Conservation (phyloP, 2,113 vertebrate genomes). For the Crotalus helleri region DNA sequence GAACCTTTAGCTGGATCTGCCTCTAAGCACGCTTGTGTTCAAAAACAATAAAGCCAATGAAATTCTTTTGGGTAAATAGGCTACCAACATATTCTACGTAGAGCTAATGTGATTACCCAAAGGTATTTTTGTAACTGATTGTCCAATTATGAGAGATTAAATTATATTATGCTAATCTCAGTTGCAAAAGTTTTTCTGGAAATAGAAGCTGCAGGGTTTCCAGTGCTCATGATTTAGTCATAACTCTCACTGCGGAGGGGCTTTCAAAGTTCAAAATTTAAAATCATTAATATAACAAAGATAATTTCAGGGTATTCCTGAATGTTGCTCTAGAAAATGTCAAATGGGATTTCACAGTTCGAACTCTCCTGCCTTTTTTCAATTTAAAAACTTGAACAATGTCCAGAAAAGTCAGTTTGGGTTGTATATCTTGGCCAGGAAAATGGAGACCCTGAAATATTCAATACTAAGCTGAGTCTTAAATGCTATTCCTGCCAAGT, state of each 20-base stretch:
- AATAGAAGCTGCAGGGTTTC: background rate
- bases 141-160: background rate
- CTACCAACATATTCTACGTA: background rate
- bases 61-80: background rate
- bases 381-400: background rate
- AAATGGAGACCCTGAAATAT: background rate
- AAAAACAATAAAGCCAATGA: background rate
- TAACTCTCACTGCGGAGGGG: background rate
- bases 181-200: background rate
- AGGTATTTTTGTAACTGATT: background rate
- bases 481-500: background rate
- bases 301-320: background rate
- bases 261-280: background rate
- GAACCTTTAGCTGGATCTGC: background rate
- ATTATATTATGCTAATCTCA: background rate
- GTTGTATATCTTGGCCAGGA: background rate
- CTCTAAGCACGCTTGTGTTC: background rate
- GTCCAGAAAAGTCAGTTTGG: background rate
- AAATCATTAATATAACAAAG: background rate
- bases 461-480: background rate
- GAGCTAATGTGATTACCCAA: background rate
- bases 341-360: background rate
- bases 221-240: slow-evolving; percentile 2
- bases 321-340: background rate
- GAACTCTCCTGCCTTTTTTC: background rate